Evolutionary conservation across 2,797 vertebrate species (phyloP).

Genomic region (Choloepus didactylus): DNA sequence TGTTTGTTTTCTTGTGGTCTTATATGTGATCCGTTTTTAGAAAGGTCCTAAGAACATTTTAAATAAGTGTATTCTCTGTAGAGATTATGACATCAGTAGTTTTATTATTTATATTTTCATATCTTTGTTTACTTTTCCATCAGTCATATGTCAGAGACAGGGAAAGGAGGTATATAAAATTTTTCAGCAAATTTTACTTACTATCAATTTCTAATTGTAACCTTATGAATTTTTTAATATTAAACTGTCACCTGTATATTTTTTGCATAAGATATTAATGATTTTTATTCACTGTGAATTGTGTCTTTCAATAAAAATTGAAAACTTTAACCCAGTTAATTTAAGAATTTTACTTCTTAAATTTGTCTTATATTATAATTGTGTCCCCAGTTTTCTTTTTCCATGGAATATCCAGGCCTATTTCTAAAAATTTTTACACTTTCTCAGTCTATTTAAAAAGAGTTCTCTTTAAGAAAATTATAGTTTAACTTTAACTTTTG

Average conservation of each 20-base stretch:
- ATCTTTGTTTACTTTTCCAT: neutral
- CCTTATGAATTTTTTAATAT: neutral
- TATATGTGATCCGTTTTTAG: neutral
- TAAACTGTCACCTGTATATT: neutral
- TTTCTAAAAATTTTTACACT: neutral
- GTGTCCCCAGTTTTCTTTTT: neutral
- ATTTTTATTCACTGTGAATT: neutral
- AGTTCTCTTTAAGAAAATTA: neutral
- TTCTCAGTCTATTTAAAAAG: neutral
- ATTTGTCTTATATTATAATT: neutral
- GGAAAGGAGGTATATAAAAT: neutral
- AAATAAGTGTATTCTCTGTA: neutral
- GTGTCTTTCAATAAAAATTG: neutral
- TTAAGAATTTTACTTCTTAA: neutral
- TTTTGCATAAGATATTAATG: neutral
- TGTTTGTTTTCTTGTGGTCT: neutral
- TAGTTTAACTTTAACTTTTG: neutral
- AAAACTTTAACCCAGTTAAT: neutral
- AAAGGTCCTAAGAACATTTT: neutral
- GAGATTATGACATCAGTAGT: neutral
- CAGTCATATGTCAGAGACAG: neutral
- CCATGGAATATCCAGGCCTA: neutral
- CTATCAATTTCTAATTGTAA: neutral
- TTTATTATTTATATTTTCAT: neutral
- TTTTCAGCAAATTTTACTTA: neutral